These are phyloP conservation scores for Anarsia innoxiella DNA, from an alignment of 2,888 invertebrate species.

Conservation along the genomic window DNA sequence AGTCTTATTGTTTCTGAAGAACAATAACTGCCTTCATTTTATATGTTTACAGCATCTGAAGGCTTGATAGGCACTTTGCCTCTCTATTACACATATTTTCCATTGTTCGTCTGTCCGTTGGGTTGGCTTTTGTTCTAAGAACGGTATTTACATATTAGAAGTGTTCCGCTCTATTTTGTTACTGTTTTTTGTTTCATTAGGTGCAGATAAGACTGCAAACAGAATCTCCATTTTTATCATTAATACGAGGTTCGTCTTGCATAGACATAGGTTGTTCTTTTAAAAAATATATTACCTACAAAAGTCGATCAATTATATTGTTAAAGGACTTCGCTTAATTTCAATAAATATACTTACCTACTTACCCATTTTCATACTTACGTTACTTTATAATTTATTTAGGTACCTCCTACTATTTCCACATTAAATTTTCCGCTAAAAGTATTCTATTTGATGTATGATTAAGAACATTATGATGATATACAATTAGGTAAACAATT, in stretches of 20 bases:
- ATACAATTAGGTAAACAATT: constrained; percentile 34
- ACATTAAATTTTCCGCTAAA: constrained; percentile 26
- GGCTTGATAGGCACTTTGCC: constrained; percentile 61
- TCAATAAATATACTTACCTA: too few species aligned
- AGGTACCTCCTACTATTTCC: too few species aligned
- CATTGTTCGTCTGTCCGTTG: constrained; percentile 41
- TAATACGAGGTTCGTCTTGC: too few species aligned
- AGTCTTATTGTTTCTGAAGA: constrained; percentile 69
- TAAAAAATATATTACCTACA: too few species aligned
- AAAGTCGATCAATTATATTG: too few species aligned
- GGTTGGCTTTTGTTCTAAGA: constrained; percentile 33
- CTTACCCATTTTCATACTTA: too few species aligned
- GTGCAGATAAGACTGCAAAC: too few species aligned
- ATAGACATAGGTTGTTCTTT: too few species aligned
- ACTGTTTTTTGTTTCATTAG: too few species aligned
- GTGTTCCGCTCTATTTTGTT: constrained; percentile 14
- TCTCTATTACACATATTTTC: constrained; percentile 51
- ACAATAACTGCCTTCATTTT: constrained; percentile 70
- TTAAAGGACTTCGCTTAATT: too few species aligned
- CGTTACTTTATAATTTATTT: too few species aligned
- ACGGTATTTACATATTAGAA: constrained; percentile 17
- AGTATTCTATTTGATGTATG: constrained; percentile 26
- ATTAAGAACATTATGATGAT: constrained; percentile 26
- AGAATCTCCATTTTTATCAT: too few species aligned
- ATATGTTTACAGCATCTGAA: constrained; percentile 70